Percentiles rank a stretch among this genome's conserved stretches.
Evolutionary conservation across 2,113 vertebrate genomes (phyloP).

Genomic region (Proteles cristata): DNA sequence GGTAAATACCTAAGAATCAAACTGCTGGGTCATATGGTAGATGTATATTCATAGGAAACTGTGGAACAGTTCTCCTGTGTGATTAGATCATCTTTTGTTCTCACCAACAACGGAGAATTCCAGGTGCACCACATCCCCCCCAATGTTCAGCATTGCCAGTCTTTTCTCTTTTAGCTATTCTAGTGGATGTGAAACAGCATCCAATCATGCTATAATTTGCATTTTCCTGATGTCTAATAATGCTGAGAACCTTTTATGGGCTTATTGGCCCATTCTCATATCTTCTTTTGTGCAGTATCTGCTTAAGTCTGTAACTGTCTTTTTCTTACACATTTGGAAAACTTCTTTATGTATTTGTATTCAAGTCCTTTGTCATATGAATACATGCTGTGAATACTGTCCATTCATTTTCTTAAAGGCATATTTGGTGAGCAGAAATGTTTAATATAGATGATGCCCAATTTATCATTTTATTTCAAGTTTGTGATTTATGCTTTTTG

Average conservation of each 20-base stretch:
- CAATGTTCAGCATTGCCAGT: background rate
- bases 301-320: background rate
- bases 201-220: background rate
- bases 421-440: conserved; percentile 26
- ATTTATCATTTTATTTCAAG: background rate
- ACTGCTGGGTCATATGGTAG: background rate
- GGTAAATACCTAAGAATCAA: background rate
- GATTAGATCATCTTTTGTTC: background rate
- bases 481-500: background rate
- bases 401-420: conserved; percentile 24
- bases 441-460: background rate
- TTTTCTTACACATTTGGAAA: background rate
- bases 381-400: background rate
- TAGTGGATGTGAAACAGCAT: background rate
- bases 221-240: background rate
- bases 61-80: background rate
- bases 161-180: conserved; percentile 1
- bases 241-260: background rate
- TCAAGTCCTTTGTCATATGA: background rate
- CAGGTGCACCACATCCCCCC: background rate
- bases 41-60: background rate
- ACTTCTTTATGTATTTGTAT: background rate
- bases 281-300: background rate
- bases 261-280: background rate
- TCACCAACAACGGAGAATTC: background rate